These are phyloP conservation scores for Cryptoblepharus egeriae DNA, from an alignment of 2,797 vertebrate genomes.

Conservation along the genomic window DNA sequence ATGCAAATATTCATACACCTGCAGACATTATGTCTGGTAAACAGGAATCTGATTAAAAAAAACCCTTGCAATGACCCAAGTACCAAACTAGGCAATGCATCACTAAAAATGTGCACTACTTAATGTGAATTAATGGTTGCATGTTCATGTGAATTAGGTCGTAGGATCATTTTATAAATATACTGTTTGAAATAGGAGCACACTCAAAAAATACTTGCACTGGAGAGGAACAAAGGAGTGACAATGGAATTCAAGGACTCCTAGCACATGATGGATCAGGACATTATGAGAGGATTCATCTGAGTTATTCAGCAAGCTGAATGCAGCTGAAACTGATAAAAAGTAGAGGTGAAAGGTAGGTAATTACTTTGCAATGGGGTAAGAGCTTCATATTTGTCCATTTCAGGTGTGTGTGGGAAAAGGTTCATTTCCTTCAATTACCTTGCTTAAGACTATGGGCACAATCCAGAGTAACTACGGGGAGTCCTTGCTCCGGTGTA, in stretches of 20 bases:
- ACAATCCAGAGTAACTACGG: too few relatives aligned
- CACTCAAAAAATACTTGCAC: background rate
- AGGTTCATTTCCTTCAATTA: slow-evolving; percentile 35
- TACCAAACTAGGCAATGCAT: background rate
- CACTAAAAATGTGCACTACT: background rate
- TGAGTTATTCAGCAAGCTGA: background rate
- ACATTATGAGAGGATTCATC: background rate
- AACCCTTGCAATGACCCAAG: background rate
- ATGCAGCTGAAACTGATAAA: background rate
- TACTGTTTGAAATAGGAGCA: background rate
- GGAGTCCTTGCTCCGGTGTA: too few relatives aligned
- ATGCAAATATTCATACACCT: background rate
- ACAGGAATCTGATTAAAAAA: background rate
- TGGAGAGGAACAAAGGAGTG: background rate
- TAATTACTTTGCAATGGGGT: slow-evolving; percentile 15
- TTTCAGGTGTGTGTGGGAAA: slow-evolving; percentile 38
- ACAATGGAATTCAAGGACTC: background rate
- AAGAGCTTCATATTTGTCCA: too few relatives aligned
- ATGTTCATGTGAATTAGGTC: background rate
- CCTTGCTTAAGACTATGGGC: too few relatives aligned
- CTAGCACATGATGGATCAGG: background rate
- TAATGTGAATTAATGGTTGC: background rate
- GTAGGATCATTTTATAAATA: background rate
- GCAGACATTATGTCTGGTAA: background rate
- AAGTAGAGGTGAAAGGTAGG: slow-evolving; percentile 41